Evolutionary conservation across 2,888 invertebrate species (phyloP), one percentile per base, ranked within the genome.

Genomic region (Oxycera nigricornis): DNA sequence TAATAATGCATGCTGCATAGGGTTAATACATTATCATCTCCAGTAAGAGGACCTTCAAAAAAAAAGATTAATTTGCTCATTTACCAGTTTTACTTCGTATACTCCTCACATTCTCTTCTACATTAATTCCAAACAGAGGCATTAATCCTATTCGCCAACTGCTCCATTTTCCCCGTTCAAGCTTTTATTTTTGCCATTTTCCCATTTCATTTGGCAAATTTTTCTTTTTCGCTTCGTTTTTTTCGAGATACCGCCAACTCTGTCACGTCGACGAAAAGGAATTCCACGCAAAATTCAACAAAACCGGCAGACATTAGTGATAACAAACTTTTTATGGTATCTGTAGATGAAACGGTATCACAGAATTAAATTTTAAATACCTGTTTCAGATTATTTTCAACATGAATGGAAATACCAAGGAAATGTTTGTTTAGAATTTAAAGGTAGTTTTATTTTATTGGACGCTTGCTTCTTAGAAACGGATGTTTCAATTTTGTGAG

Each of bases 351-450:
- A 46, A 46, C 46, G 17, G 11, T 46, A 46, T 46, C 17, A 17
- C 17, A 17, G 46, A 46, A 46, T 46, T 46, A 46, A n/a, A n/a
- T 17, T 46, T 46, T 46, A 46, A 46, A 46, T 7, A 17, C 46
- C 22, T 22, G 6, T 55, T 55, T 20, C 20, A 24, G 55, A 55
- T 55, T 22, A 55, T 55, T 55, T 55, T 55, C 11, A 55, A 14
- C 24, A 55, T 55, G 55, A 55, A 55, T 55, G 55, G 55, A 55
- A 55, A 55, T 55, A 55, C 55, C 55, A 55, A 55, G 55, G 55
- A 55, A 55, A 55, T 24, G 55, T 55, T 55, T 55, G 24, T 14
- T 24, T 20, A 22, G 55, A 55, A 24, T 7, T 22, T 22, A 22
- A 46, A 46, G 17, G 11, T 46, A 46, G 11, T 46, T 17, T 46